A percentile compares a stretch with the other conserved stretches of the same genome.
Evolutionary conservation across 1,140 invertebrate genomes (phyloP).

Genomic region (Mercenaria mercenaria): DNA sequence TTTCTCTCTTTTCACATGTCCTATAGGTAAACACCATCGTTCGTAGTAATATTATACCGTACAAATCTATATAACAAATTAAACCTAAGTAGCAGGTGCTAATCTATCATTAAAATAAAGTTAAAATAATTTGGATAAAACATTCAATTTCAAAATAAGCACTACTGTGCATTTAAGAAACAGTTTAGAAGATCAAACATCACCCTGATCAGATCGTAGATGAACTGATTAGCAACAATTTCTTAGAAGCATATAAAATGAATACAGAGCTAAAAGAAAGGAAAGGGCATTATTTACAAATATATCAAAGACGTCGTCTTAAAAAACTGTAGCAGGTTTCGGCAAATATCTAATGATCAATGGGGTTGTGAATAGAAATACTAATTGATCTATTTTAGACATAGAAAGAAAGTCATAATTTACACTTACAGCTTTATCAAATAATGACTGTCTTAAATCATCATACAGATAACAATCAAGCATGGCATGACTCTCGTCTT

Average conservation of each 20-base stretch:
- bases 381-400: neutral
- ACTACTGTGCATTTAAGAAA: neutral
- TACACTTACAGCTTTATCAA: neutral
- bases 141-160: neutral
- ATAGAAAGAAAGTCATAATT: neutral
- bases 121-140: neutral
- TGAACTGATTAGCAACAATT: too few relatives aligned
- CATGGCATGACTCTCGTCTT: neutral
- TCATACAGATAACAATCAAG: conserved; percentile 25
- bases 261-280: neutral
- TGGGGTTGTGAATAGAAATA: neutral
- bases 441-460: too few relatives aligned
- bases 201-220: neutral
- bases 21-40: too few relatives aligned
- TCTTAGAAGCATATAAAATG: neutral
- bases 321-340: neutral
- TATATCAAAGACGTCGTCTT: neutral
- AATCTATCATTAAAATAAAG: too few relatives aligned
- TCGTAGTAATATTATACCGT: too few relatives aligned
- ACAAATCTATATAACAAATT: too few relatives aligned
- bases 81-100: too few relatives aligned
- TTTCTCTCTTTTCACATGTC: too few relatives aligned
- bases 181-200: too few relatives aligned
- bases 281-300: conserved; percentile 15
- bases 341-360: neutral